A percentile compares a stretch with the other conserved stretches of the same genome.
Conservation (phyloP, 2,797 vertebrate species). For the Odontamblyopus rebecca region DNA sequence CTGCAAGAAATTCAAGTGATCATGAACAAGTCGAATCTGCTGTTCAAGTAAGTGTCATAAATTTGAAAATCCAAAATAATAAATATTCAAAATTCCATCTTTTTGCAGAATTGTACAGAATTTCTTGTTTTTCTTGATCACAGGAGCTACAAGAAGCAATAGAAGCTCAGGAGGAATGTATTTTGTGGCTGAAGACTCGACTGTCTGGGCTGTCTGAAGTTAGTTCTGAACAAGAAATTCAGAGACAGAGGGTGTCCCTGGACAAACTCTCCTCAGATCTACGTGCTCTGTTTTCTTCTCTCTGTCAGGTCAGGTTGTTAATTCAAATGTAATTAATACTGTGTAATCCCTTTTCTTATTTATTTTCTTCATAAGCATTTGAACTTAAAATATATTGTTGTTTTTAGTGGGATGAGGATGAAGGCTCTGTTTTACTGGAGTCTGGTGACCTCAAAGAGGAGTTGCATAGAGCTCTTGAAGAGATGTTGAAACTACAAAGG, state of each 20-base stretch:
- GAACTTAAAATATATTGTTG: not conserved
- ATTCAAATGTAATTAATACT: not conserved
- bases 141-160: constrained; percentile 80
- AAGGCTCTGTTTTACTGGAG: constrained; percentile 76
- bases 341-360: not conserved
- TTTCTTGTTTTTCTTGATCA: constrained; percentile 5
- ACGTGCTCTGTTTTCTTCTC: constrained; percentile 75
- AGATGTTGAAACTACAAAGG: constrained; percentile 79
- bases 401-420: constrained; percentile 79
- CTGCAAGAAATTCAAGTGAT: constrained; percentile 64
- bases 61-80: not conserved
- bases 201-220: constrained; percentile 79
- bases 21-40: constrained; percentile 75
- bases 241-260: constrained; percentile 81
- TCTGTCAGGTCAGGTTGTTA: constrained; percentile 90
- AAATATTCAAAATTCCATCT: not conserved
- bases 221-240: constrained; percentile 83
- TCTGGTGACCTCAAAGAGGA: constrained; percentile 85
- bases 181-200: constrained; percentile 86
- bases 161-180: constrained; percentile 77
- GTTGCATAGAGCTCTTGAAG: constrained; percentile 81
- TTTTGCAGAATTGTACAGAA: not conserved
- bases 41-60: constrained; percentile 70
- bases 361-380: not conserved
- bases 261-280: constrained; percentile 83